Conservation (phyloP, 2,113 vertebrate species). For the Lutjanus erythropterus region DNA sequence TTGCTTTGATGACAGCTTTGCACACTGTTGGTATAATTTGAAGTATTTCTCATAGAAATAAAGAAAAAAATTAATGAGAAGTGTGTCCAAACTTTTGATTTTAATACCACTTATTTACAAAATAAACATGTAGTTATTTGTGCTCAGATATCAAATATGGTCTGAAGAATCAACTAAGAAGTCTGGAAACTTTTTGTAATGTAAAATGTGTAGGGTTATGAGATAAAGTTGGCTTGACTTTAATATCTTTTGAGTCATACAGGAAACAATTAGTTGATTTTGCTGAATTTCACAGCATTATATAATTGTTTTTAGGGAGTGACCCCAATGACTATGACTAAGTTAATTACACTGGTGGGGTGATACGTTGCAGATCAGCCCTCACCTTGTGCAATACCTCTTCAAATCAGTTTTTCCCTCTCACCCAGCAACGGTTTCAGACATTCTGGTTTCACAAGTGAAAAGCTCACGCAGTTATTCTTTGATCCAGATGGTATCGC, state of each 20-base stretch:
- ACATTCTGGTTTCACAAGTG: constrained; percentile 53
- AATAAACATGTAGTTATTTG: too few species aligned
- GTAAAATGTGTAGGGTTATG: too few species aligned
- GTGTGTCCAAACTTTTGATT: too few species aligned
- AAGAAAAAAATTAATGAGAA: too few species aligned
- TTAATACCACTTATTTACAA: too few species aligned
- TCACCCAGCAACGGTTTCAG: constrained; percentile 29
- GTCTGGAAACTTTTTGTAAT: too few species aligned
- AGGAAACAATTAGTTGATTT: neutral
- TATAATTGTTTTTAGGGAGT: constrained; percentile 43
- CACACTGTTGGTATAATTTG: too few species aligned
- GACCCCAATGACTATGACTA: constrained; percentile 32
- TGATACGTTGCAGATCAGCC: constrained; percentile 37
- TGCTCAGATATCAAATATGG: too few species aligned
- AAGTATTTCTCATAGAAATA: too few species aligned
- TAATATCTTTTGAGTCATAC: constrained; percentile 28
- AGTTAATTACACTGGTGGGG: constrained; percentile 24
- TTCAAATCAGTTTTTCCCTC: neutral
- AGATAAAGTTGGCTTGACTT: too few species aligned
- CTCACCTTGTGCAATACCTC: constrained; percentile 15
- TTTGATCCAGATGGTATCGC: neutral
- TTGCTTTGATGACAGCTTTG: too few species aligned
- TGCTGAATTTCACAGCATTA: constrained; percentile 1
- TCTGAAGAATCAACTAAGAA: too few species aligned
- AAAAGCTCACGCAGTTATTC: constrained; percentile 1